These are phyloP conservation scores for Uria lomvia DNA, from an alignment of 2,113 vertebrate species.

Conservation along the genomic window DNA sequence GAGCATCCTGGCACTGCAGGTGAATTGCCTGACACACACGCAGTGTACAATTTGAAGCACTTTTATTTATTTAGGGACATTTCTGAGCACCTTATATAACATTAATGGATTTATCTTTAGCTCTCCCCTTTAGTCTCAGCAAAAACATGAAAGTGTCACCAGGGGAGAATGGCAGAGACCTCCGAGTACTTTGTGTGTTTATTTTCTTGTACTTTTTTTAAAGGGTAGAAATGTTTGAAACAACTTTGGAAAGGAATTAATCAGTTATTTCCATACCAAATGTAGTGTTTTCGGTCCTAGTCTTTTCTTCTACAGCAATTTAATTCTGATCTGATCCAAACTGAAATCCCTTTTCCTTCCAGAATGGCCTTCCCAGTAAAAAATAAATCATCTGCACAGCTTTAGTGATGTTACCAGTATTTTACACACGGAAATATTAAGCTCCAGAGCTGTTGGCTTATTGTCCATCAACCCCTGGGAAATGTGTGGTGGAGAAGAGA, in stretches of 20 bases:
- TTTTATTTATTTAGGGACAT: constrained; percentile 36
- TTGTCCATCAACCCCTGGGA: background rate
- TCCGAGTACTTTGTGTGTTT: background rate
- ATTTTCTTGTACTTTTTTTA: background rate
- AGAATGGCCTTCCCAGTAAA: background rate
- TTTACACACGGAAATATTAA: background rate
- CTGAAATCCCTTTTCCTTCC: background rate
- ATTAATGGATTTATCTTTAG: constrained; percentile 42
- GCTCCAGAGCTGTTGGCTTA: background rate
- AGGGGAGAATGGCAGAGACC: background rate
- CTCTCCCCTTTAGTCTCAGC: background rate
- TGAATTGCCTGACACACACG: background rate
- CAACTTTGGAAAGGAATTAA: background rate
- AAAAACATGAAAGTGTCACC: background rate
- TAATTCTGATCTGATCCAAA: background rate
- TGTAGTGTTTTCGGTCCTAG: background rate
- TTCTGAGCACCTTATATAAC: constrained; percentile 4
- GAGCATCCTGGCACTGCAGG: background rate
- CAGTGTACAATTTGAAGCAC: background rate
- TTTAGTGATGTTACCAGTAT: background rate
- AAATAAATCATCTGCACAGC: background rate
- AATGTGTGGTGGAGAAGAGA: background rate
- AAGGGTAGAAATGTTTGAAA: background rate
- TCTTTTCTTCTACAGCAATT: background rate
- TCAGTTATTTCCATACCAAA: background rate